Base-by-base conservation (phyloP, 2,797 vertebrate species). In the Saxicola maurus region DNA sequence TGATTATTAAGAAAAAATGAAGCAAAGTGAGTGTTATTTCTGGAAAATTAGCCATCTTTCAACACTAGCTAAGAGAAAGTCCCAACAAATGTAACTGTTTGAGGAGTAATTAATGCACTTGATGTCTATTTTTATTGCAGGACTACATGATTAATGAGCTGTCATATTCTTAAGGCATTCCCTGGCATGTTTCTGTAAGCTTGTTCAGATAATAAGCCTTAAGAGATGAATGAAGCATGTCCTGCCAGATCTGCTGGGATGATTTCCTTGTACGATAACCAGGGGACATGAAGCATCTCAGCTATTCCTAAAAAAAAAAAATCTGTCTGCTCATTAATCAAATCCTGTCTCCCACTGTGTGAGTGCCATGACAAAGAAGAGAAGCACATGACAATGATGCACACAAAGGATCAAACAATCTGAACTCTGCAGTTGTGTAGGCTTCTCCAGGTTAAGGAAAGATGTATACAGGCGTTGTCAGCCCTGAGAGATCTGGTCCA, bases 151-250 rank as follows among this genome's bases (percentile, higher is more conserved):
- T 88, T 91, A 91, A 93, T 84, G 86, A 91, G 81, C 60, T 92
- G 68, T 72, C 77, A 53, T 14, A 76, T 17, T 88, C 82, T 84
- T 88, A 66, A 79, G 75, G 66, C 80, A 87, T 72, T 85, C 83
- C 56, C 52, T 94, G 87, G 72, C 76, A 73, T 49, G 53, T 87
- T 89, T 78, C 74, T 83, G 27, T 51, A 92, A 83, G 74, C 48
- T 66, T 75, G 55, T 66, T 76, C 80, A 91, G 56, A 89, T 92
- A 92, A 87, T 49, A 86, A 92, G 77, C 66, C 80, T 75, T 62
- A 81, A 88, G 92, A 93, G 71, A 91, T 75, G 80, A 91, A 92
- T 76, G 85, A 94, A 94, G 80, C 71, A 66, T 81, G 74, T 83
- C 74, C 86, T 92, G 82, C 37, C 67, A 92, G 74, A 91, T 68